Evolutionary conservation across 2,113 vertebrate genomes (phyloP).

Genomic region (Tetrax tetrax): DNA sequence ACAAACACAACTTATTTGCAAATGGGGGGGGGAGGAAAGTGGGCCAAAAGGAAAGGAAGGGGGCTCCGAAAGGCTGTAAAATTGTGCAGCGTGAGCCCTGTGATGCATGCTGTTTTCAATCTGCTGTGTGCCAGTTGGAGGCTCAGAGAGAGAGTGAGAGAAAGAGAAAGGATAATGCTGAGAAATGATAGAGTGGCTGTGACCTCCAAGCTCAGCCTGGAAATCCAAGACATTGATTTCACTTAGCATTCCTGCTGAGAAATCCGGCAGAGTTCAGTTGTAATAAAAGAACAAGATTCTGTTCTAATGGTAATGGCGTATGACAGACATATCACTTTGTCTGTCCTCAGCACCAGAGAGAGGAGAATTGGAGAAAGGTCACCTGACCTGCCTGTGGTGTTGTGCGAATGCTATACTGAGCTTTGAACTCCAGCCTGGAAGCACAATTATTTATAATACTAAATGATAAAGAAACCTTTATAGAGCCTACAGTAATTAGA

Average conservation of each 20-base stretch:
- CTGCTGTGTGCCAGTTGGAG: constrained; percentile 85
- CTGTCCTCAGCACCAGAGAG: constrained; percentile 74
- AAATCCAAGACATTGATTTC: constrained; percentile 86
- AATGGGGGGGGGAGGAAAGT: neutral
- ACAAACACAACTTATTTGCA: constrained; percentile 73
- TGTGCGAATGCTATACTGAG: constrained; percentile 59
- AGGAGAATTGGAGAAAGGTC: constrained; percentile 71
- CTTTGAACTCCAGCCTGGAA: constrained; percentile 73
- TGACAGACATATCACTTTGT: constrained; percentile 84
- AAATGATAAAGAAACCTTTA: constrained; percentile 68
- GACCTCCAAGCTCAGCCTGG: constrained; percentile 84
- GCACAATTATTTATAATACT: constrained; percentile 75
- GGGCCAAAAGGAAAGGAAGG: constrained; percentile 48
- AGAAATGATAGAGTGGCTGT: constrained; percentile 83
- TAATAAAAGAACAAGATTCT: constrained; percentile 86
- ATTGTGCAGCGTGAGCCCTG: constrained; percentile 77
- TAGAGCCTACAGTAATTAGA: constrained; percentile 66
- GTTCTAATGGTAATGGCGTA: constrained; percentile 84
- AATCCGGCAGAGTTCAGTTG: constrained; percentile 82
- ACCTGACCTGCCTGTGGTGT: constrained; percentile 73
- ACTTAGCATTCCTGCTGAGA: constrained; percentile 82
- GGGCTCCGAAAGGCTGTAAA: constrained; percentile 81
- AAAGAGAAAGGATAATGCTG: constrained; percentile 76
- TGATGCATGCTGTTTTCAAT: constrained; percentile 86
- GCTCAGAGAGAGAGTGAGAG: constrained; percentile 62